These are phyloP conservation scores for Teleogryllus oceanicus DNA, from an alignment of 2,888 invertebrate genomes.

Conservation along the genomic window DNA sequence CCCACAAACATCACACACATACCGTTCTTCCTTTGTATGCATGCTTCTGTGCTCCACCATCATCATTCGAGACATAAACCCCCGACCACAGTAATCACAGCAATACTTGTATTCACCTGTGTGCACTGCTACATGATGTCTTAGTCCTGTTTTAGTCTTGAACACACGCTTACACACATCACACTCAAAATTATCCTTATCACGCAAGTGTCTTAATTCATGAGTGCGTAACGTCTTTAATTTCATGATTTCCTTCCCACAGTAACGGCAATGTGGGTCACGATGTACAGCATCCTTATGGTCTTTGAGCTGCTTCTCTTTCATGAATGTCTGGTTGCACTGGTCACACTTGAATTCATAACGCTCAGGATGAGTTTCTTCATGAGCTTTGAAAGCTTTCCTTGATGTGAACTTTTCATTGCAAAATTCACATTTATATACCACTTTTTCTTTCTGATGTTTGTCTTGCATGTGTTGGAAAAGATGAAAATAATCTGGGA, in stretches of 20 bases:
- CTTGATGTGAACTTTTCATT: conserved; percentile 32
- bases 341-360: conserved; percentile 33
- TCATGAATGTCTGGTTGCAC: conserved; percentile 32
- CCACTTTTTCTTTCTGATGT: conserved; percentile 25
- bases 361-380: conserved; percentile 33
- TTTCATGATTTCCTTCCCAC: conserved; percentile 37
- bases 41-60: conserved; percentile 39
- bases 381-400: conserved; percentile 32
- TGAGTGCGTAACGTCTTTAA: conserved; percentile 36
- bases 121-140: conserved; percentile 38
- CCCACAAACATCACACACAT: conserved; percentile 40
- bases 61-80: conserved; percentile 39
- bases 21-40: conserved; percentile 39
- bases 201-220: conserved; percentile 36
- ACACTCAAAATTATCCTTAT: conserved; percentile 36
- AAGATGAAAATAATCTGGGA: conserved; percentile 25
- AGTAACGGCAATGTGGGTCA: conserved; percentile 37
- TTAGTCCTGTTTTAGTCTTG: conserved; percentile 38
- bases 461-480: conserved; percentile 31
- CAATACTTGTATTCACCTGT: conserved; percentile 39
- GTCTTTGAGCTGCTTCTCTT: conserved; percentile 36
- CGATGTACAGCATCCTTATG: conserved; percentile 35
- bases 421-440: conserved; percentile 34
- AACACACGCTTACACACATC: conserved; percentile 37
- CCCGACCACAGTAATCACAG: conserved; percentile 38